Evolutionary conservation across 2,888 invertebrate species (phyloP).

Genomic region (Drosophila setosimentum): DNA sequence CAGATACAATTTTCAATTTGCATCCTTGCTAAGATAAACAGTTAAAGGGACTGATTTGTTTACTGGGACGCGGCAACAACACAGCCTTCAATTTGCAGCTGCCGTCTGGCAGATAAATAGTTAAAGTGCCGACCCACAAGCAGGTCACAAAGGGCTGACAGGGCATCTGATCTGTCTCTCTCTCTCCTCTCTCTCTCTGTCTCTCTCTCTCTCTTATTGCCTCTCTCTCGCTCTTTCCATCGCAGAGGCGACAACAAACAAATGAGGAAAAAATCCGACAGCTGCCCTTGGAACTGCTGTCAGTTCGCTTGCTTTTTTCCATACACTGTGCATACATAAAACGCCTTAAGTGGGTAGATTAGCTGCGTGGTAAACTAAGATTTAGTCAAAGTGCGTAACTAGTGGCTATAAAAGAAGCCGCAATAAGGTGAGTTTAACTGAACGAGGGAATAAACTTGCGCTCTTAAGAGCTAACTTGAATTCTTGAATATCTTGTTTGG

Average conservation of each 20-base stretch:
- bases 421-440: not conserved
- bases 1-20: conserved; percentile 67
- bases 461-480: not conserved
- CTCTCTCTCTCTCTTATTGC: not conserved
- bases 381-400: conserved; percentile 18
- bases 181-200: not conserved
- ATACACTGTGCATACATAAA: conserved; percentile 42
- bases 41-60: conserved; percentile 50
- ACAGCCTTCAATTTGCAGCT: conserved; percentile 44
- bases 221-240: not conserved
- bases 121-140: conserved; percentile 28
- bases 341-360: conserved; percentile 65
- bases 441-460: not conserved
- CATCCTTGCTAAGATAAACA: conserved; percentile 50
- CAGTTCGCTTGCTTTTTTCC: conserved; percentile 34
- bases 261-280: conserved; percentile 31
- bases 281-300: conserved; percentile 57
- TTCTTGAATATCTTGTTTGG: not conserved
- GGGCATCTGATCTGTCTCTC: conserved; percentile 25
- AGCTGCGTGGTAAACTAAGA: conserved; percentile 41
- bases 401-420: conserved; percentile 17
- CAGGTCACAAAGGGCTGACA: conserved; percentile 48
- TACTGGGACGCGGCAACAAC: conserved; percentile 35
- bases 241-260: conserved; percentile 26
- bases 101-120: conserved; percentile 55